Conservation (phyloP, 2,888 invertebrate species). For the Tetrapedia diversipes region DNA sequence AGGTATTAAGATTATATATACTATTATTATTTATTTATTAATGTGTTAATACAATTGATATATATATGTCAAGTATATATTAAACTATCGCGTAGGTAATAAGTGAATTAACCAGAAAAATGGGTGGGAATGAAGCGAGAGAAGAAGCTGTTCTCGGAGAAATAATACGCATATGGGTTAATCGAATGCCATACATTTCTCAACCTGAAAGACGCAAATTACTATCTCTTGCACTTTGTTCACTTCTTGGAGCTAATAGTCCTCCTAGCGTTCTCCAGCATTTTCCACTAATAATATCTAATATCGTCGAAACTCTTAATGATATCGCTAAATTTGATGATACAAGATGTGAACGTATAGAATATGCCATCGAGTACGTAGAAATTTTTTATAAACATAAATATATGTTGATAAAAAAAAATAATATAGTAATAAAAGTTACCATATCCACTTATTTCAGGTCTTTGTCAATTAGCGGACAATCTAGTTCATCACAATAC, state of each 20-base stretch:
- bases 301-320: slow-evolving; percentile 90
- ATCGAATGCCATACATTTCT: slow-evolving; percentile 90
- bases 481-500: slow-evolving; percentile 80
- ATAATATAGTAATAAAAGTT: neutral
- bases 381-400: neutral
- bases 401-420: neutral
- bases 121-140: slow-evolving; percentile 82
- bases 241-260: slow-evolving; percentile 88
- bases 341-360: slow-evolving; percentile 85
- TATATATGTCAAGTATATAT: no score
- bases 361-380: slow-evolving; percentile 86
- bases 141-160: slow-evolving; percentile 88
- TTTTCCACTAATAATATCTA: slow-evolving; percentile 89
- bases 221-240: slow-evolving; percentile 88
- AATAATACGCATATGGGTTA: slow-evolving; percentile 91
- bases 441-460: slow-evolving; percentile 73
- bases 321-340: slow-evolving; percentile 90
- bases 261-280: slow-evolving; percentile 87
- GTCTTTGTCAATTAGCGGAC: slow-evolving; percentile 82
- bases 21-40: neutral
- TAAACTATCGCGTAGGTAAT: slow-evolving; percentile 65
- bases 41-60: neutral
- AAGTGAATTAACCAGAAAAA: slow-evolving; percentile 71
- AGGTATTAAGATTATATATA: slow-evolving; percentile 69
- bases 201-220: slow-evolving; percentile 93